Evolutionary conservation across 2,888 invertebrate genomes (phyloP).

Genomic region (Erebia epiphron): DNA sequence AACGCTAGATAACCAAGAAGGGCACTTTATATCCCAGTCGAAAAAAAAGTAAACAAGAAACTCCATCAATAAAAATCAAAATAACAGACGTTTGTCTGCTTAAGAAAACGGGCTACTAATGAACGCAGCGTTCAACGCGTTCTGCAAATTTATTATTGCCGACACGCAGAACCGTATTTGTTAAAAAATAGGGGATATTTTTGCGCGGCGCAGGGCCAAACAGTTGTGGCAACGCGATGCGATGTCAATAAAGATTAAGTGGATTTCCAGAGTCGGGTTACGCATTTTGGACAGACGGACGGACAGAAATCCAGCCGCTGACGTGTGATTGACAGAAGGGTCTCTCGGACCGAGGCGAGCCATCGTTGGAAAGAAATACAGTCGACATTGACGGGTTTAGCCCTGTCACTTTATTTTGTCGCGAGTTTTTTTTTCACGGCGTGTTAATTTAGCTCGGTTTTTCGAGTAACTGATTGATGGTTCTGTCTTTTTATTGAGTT

Average conservation of each 20-base stretch:
- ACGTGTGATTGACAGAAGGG: slow-evolving; percentile 50
- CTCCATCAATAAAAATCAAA: slow-evolving; percentile 55
- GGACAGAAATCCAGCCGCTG: slow-evolving; percentile 50
- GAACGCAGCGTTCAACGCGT: slow-evolving; percentile 49
- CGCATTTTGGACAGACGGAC: slow-evolving; percentile 49
- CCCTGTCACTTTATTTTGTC: slow-evolving; percentile 29
- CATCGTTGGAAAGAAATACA: slow-evolving; percentile 35
- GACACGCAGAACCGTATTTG: slow-evolving; percentile 30
- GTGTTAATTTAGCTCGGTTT: slow-evolving; percentile 19
- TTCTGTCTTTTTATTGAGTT: slow-evolving; percentile 10
- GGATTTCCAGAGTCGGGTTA: slow-evolving; percentile 52
- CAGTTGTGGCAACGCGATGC: slow-evolving; percentile 33
- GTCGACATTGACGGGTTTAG: slow-evolving; percentile 33
- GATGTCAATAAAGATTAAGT: slow-evolving; percentile 56
- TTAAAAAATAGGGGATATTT: slow-evolving; percentile 37
- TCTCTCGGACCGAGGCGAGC: slow-evolving; percentile 40
- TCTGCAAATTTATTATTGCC: slow-evolving; percentile 40
- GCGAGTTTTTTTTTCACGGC: slow-evolving; percentile 16
- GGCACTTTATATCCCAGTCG: slow-evolving; percentile 18
- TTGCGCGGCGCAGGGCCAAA: slow-evolving; percentile 19
- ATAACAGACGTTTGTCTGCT: slow-evolving; percentile 61
- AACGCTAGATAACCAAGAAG: slow-evolving; percentile 13
- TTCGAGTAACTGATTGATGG: slow-evolving; percentile 15
- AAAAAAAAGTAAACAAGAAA: slow-evolving; percentile 18
- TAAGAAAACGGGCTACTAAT: slow-evolving; percentile 67